Conservation (phyloP, 64 coral and sea anemone genomes). For the Stylophora pistillata region DNA sequence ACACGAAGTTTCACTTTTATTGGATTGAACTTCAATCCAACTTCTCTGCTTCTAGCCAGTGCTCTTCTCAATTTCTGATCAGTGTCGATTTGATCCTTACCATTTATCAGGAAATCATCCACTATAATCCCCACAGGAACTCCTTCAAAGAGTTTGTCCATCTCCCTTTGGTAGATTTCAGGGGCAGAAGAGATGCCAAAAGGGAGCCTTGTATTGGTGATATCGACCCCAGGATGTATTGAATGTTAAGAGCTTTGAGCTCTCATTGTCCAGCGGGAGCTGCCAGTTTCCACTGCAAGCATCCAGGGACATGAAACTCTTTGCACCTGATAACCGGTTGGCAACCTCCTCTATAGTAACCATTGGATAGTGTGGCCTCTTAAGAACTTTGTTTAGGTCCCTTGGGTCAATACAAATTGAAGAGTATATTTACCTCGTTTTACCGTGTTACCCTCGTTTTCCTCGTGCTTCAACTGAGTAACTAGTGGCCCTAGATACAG, state of each 20-base stretch:
- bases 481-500: no score
- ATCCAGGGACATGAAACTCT: no score
- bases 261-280: no score
- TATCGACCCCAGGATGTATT: not conserved
- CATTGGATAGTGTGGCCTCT: conserved; percentile 49
- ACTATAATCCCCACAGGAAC: conserved; percentile 47
- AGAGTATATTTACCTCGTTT: no score
- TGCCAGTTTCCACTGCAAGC: no score
- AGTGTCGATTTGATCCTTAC: not conserved
- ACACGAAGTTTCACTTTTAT: no score
- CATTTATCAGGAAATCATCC: conserved; percentile 36
- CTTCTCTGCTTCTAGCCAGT: not conserved
- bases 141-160: conserved; percentile 42
- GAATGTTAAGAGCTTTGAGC: no score
- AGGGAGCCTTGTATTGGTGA: not conserved
- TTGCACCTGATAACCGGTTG: not conserved
- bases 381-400: conserved; percentile 19
- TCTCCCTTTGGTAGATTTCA: conserved; percentile 53
- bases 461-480: no score
- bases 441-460: no score
- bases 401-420: conserved; percentile 47
- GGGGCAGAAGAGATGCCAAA: no score
- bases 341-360: conserved; percentile 61
- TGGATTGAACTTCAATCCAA: no score
- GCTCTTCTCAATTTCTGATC: no score